Base-by-base conservation (phyloP, 2,113 vertebrate species). In the Microtus pennsylvanicus region DNA sequence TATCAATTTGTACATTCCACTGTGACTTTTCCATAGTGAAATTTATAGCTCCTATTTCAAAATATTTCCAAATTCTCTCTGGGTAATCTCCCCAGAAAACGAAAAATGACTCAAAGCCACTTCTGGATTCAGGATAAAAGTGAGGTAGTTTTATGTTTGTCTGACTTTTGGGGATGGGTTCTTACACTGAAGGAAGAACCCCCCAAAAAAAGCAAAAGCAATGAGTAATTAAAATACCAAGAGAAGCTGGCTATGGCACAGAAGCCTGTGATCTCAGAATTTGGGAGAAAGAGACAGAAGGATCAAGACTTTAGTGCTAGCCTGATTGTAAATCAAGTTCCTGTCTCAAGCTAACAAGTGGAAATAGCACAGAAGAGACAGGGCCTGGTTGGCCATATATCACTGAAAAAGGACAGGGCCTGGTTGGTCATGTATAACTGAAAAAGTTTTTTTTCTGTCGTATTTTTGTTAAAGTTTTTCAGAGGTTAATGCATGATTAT, bases 1-100 rank as follows among this genome's bases (percentile, higher is more conserved):
- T 70, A 74, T 74, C 50, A 24, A 0, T 47, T 87, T 76, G 13
- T 58, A 58, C 58, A 69, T 61, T 80, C 38, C 67, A 8, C 55
- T 90, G 11, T 88, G 91, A 86, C 52, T 95, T 93, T 76, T 78
- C 83, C 70, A 35, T 28, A 93, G 65, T 47, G 35, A 95, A 85
- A 88, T 87, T 76, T 88, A 93, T 78, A 52, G 3, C 90, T 87
- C 28, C 13, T 85, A 42, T 80, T 94, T 93, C 58, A 95, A 86
- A 65, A 28, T 72, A 63, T 75, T 92, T 92, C 65, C 61, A 87
- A 67, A 85, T 88, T 38, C 45, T 67, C 89, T 58, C 55, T 87
- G 22, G 38, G 42, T 47, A 12, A 2, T 83, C 6, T 94, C 52
- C 45, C n/a, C 12, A 28, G 28, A 89, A 52, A 67, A 75, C 42